Evolutionary conservation across 53 echinoderm and acorn worm genomes (phyloP).

Genomic region (Holothuria leucospilota): DNA sequence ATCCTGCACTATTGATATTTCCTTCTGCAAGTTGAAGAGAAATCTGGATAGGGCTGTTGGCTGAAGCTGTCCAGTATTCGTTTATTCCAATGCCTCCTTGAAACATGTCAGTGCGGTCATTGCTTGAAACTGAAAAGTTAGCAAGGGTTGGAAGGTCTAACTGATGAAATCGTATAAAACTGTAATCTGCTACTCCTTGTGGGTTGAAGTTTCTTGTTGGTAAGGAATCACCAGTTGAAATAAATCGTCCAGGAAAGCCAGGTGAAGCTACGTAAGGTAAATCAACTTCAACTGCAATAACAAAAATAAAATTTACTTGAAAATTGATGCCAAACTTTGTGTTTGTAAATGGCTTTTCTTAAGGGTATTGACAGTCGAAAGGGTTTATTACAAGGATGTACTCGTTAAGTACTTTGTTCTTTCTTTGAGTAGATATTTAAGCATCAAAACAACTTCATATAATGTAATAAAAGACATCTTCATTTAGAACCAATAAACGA

Average conservation of each 20-base stretch:
- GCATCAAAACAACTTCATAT: too few species aligned
- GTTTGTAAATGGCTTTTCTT: too few species aligned
- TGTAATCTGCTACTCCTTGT: not conserved
- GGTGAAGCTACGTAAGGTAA: not conserved
- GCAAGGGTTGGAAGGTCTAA: not conserved
- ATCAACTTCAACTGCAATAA: not conserved
- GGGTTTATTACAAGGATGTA: too few species aligned
- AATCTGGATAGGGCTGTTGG: not conserved
- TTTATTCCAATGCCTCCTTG: not conserved
- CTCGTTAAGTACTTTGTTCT: too few species aligned
- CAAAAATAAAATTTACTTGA: too few species aligned
- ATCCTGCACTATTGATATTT: not conserved
- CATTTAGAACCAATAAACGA: too few species aligned
- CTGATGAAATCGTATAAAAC: not conserved
- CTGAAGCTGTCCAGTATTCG: not conserved
- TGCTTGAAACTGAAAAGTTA: not conserved
- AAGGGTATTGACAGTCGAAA: too few species aligned
- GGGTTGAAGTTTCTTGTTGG: not conserved
- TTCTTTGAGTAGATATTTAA: too few species aligned
- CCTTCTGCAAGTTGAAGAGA: too few species aligned
- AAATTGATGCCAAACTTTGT: too few species aligned
- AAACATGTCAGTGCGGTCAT: not conserved
- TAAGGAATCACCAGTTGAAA: too few species aligned
- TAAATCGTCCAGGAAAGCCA: conserved; percentile 18
- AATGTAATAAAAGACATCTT: too few species aligned